A percentile compares a stretch with the other conserved stretches of the same genome.
Evolutionary conservation across 2,888 invertebrate species (phyloP).

Genomic region (Plebejus argus): DNA sequence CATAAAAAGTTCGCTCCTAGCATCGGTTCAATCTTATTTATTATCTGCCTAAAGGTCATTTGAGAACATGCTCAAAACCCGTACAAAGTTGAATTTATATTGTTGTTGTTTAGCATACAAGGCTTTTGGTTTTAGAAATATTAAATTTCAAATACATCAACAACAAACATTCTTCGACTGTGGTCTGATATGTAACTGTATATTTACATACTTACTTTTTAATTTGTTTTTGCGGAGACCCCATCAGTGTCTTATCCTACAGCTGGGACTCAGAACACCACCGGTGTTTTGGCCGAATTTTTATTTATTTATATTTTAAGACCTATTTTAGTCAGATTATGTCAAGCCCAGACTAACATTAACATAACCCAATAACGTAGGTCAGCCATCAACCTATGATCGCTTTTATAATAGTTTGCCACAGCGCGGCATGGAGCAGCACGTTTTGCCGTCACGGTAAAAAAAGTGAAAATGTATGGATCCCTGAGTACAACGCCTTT

Average conservation of each 20-base stretch:
- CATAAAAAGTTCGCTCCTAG: conserved; percentile 3
- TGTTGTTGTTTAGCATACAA: not conserved
- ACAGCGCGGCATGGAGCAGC: too few relatives aligned
- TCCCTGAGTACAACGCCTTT: too few relatives aligned
- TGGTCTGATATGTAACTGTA: not conserved
- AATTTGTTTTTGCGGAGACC: not conserved
- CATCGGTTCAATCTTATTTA: not conserved
- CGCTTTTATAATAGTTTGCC: too few relatives aligned
- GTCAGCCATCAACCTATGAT: too few relatives aligned
- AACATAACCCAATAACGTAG: too few relatives aligned
- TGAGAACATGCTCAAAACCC: not conserved
- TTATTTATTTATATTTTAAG: too few relatives aligned
- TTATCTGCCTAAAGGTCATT: not conserved
- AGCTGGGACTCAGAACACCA: too few relatives aligned
- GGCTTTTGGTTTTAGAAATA: not conserved
- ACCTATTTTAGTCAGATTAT: too few relatives aligned
- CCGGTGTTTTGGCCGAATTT: too few relatives aligned
- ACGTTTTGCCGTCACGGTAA: too few relatives aligned
- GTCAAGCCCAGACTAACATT: too few relatives aligned
- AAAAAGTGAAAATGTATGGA: too few relatives aligned
- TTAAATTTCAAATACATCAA: not conserved
- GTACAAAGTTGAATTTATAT: not conserved
- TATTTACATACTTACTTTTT: not conserved
- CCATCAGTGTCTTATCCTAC: not conserved
- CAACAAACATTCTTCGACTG: not conserved